phyloP scores from a whole-genome alignment of 2,888 invertebrate species.

The Macroteleia sp. region DNA sequence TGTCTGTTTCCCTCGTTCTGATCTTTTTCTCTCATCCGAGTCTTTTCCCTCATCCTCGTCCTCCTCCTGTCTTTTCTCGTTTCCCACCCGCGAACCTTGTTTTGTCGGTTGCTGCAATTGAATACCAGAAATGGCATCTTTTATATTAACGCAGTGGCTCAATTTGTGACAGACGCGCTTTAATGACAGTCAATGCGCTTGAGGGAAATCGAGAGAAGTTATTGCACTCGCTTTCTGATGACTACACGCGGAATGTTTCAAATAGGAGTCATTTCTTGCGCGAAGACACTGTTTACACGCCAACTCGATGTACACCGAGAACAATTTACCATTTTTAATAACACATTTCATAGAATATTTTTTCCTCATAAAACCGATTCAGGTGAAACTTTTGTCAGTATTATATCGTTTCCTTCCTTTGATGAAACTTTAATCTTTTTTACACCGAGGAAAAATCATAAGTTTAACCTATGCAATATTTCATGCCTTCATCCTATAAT shows the following conservation, averaged over 20 bases:
- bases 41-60: not conserved
- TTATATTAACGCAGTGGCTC: constrained; percentile 28
- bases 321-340: not conserved
- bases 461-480: too few relatives aligned
- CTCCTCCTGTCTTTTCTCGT: not conserved
- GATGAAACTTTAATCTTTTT: too few relatives aligned
- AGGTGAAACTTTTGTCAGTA: too few relatives aligned
- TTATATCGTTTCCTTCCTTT: too few relatives aligned
- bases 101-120: constrained; percentile 27
- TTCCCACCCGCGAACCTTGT: not conserved
- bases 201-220: constrained; percentile 11
- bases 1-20: too few relatives aligned
- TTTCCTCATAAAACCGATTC: too few relatives aligned
- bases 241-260: constrained; percentile 7
- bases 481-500: too few relatives aligned
- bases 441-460: too few relatives aligned
- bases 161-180: constrained; percentile 43
- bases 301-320: not conserved
- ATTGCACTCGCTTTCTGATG: constrained; percentile 33
- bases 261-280: not conserved
- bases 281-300: not conserved
- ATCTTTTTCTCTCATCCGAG: too few relatives aligned
- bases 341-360: not conserved
- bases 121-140: constrained; percentile 37
- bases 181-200: constrained; percentile 45